A percentile compares a stretch with the other conserved stretches of the same genome.
phyloP scores from a whole-genome alignment of 1,140 invertebrate genomes.

The Orchesella cincta region DNA sequence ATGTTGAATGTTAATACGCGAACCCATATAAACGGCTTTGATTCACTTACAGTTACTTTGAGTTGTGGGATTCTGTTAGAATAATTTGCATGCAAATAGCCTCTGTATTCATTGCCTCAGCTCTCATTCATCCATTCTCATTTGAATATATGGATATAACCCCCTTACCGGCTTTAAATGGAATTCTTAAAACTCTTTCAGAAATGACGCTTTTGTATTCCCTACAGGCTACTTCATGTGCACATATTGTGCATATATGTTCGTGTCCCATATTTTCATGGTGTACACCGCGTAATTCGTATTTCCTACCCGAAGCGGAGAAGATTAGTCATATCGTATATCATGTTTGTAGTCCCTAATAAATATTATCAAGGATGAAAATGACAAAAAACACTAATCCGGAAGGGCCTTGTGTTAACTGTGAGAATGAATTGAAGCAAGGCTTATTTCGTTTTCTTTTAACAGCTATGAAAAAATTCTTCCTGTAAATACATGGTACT shows the following conservation, averaged over 20 bases:
- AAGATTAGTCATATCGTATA: neutral
- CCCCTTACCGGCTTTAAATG: neutral
- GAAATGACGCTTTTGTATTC: neutral
- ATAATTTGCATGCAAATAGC: conserved; percentile 21
- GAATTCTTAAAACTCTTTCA: conserved; percentile 1
- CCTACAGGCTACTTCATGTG: neutral
- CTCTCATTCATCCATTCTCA: conserved; percentile 1
- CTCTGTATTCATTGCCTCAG: conserved; percentile 4
- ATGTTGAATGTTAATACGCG: neutral
- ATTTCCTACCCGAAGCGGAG: neutral
- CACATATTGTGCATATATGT: neutral
- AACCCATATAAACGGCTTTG: conserved; percentile 15
- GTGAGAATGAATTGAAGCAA: too few relatives aligned
- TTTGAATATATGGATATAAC: neutral
- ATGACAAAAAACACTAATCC: conserved; percentile 1
- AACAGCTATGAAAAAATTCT: too few relatives aligned
- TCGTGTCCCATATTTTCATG: neutral
- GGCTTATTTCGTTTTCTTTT: too few relatives aligned
- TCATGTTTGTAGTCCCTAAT: neutral
- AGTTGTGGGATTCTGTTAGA: conserved; percentile 13
- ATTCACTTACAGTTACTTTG: conserved; percentile 18
- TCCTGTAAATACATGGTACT: too few relatives aligned
- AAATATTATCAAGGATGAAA: conserved; percentile 18
- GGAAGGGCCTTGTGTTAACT: too few relatives aligned
- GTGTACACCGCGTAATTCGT: neutral